phyloP scores from a whole-genome alignment of 2,888 invertebrate genomes.

The Callyntrura guangdongensis region DNA sequence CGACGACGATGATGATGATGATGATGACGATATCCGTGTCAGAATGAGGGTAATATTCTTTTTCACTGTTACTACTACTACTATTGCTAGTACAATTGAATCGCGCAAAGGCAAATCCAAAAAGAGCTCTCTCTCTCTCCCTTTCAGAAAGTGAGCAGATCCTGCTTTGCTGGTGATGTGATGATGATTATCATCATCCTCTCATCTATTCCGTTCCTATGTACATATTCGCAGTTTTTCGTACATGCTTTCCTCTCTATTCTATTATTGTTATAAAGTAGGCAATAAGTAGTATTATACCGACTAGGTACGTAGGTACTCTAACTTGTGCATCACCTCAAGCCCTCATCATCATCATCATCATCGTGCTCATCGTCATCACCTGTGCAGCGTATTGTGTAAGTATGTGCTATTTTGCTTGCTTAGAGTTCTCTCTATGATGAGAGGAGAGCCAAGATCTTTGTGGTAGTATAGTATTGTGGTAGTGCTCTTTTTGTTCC shows the following conservation, averaged over 20 bases:
- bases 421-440: no score
- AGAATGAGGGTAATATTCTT: constrained; percentile 76
- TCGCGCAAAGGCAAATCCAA: background rate
- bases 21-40: constrained; percentile 70
- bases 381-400: no score
- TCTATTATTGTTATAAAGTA: no score
- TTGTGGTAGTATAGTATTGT: no score
- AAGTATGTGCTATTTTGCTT: constrained; percentile 51
- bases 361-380: constrained; percentile 39
- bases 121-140: constrained; percentile 35
- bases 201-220: constrained; percentile 46
- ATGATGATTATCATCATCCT: background rate
- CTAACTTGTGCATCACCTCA: constrained; percentile 61
- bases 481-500: background rate
- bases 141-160: constrained; percentile 63
- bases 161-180: constrained; percentile 57
- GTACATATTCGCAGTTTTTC: constrained; percentile 6
- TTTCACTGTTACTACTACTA: constrained; percentile 53
- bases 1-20: constrained; percentile 62
- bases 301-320: constrained; percentile 46
- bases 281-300: constrained; percentile 28
- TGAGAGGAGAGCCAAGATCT: no score
- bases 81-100: background rate
- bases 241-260: constrained; percentile 11
- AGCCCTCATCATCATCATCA: constrained; percentile 11